These are phyloP conservation scores for Molossus alvarezi DNA, from an alignment of 2,797 vertebrate species.

Conservation along the genomic window DNA sequence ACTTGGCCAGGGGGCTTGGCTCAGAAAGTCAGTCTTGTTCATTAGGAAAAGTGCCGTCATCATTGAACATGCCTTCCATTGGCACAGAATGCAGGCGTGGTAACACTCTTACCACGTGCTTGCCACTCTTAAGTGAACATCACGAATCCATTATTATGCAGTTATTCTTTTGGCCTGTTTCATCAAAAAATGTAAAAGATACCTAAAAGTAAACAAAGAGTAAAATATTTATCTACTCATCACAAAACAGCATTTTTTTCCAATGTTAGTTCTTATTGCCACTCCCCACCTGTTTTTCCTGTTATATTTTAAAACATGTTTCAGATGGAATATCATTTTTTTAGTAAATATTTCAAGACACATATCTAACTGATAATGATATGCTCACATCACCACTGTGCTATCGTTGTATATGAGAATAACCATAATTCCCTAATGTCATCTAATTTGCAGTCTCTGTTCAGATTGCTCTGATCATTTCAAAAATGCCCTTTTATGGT, in stretches of 20 bases:
- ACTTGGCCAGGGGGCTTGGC: neutral
- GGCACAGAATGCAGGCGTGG: neutral
- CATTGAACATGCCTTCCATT: neutral
- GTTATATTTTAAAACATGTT: slow-evolving; percentile 7
- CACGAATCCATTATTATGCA: neutral
- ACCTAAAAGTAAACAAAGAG: slow-evolving; percentile 16
- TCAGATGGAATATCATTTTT: neutral
- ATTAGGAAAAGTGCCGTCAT: neutral
- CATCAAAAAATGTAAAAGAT: neutral
- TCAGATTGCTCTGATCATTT: slow-evolving; percentile 18
- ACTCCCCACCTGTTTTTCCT: neutral
- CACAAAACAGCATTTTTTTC: neutral
- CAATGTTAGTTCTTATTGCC: neutral
- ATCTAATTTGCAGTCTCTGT: neutral
- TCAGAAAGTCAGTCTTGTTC: neutral
- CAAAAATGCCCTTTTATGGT: neutral
- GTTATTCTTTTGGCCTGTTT: slow-evolving; percentile 28
- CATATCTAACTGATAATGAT: neutral
- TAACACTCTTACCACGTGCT: neutral
- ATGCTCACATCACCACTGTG: neutral
- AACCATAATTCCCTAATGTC: neutral
- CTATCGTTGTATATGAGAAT: neutral
- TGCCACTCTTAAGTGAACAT: neutral
- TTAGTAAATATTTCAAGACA: neutral
- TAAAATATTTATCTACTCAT: neutral